Conservation (phyloP, 1,140 invertebrate genomes). For the Drosophila novamexicana region DNA sequence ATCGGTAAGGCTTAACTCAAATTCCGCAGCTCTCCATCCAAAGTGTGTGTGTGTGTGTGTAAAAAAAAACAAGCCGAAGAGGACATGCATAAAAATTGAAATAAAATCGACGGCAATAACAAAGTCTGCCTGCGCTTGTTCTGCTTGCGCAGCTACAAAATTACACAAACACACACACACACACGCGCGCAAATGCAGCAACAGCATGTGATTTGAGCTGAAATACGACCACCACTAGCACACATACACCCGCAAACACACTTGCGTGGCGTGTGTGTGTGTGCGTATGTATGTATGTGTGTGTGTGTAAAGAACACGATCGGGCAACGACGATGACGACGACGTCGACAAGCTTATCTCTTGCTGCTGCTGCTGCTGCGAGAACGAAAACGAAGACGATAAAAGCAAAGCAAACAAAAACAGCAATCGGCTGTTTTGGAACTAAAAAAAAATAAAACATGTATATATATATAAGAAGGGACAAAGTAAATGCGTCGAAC, state of each 20-base stretch:
- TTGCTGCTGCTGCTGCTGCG: constrained; percentile 22
- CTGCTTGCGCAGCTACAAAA: constrained; percentile 70
- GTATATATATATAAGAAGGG: constrained; percentile 27
- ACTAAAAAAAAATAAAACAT: constrained; percentile 7
- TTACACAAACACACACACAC: constrained; percentile 45
- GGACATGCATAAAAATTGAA: constrained; percentile 31
- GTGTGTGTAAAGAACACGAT: constrained; percentile 44
- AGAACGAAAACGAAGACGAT: constrained; percentile 65
- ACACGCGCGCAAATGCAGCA: constrained; percentile 24
- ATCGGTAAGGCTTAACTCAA: constrained; percentile 2
- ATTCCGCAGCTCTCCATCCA: background rate
- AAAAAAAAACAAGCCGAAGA: constrained; percentile 10
- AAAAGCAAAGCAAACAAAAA: constrained; percentile 78
- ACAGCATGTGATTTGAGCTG: constrained; percentile 14
- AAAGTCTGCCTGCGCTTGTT: constrained; percentile 38
- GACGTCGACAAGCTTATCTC: constrained; percentile 68
- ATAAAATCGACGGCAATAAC: constrained; percentile 35
- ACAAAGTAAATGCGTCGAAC: constrained; percentile 39
- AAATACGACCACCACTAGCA: constrained; percentile 12
- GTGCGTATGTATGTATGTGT: background rate
- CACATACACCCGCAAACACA: constrained; percentile 24
- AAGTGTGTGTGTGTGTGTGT: background rate
- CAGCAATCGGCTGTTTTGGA: constrained; percentile 58
- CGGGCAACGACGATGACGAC: constrained; percentile 33
- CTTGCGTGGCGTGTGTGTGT: constrained; percentile 10